phyloP scores from a whole-genome alignment of 2,888 invertebrate species.

The Morpho helenor region DNA sequence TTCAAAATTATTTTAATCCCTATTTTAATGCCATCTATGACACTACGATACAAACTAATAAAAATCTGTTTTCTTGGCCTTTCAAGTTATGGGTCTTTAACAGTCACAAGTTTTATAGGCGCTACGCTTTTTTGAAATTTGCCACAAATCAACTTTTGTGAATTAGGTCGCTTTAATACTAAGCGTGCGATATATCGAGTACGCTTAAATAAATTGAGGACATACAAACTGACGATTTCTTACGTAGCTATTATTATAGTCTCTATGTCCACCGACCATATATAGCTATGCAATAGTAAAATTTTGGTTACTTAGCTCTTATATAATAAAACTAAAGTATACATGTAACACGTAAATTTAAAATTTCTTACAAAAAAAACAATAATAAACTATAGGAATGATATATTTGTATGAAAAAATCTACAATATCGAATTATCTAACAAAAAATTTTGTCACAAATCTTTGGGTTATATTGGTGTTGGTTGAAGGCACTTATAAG shows the following conservation, averaged over 20 bases:
- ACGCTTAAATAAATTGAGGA: no score
- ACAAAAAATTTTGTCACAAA: constrained; percentile 20
- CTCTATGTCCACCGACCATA: background rate
- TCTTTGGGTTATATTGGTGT: constrained; percentile 33
- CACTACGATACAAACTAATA: no score
- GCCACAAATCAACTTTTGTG: no score
- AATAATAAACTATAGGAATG: constrained; percentile 55
- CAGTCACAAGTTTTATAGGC: no score
- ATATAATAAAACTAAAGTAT: constrained; percentile 22
- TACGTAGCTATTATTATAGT: background rate
- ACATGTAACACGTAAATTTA: constrained; percentile 26
- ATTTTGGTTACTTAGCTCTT: constrained; percentile 23
- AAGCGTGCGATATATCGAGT: no score
- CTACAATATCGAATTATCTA: constrained; percentile 14
- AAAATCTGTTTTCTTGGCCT: no score
- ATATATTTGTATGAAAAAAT: constrained; percentile 26
- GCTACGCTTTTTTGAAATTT: no score
- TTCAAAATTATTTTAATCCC: no score
- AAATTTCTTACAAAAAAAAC: constrained; percentile 34
- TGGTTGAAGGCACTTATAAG: constrained; percentile 33
- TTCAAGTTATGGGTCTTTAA: no score
- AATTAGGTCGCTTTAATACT: no score
- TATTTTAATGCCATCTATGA: no score
- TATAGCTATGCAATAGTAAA: constrained; percentile 14
- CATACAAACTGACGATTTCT: no score